Evolutionary conservation across 2,888 invertebrate genomes (phyloP).

Genomic region (Melipona bicolor): DNA sequence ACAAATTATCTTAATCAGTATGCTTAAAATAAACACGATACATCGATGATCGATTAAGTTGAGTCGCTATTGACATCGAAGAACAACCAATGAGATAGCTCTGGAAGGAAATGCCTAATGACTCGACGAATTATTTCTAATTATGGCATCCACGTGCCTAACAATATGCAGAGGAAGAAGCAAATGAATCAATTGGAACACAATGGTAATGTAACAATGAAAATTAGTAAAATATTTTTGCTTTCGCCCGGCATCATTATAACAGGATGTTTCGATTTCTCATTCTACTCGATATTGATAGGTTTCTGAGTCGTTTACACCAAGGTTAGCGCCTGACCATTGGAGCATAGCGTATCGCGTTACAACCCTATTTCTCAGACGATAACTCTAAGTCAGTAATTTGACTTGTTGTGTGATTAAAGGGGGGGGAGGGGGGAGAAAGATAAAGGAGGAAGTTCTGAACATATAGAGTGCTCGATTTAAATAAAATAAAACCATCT

Average conservation of each 20-base stretch:
- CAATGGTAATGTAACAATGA: background rate
- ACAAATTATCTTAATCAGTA: background rate
- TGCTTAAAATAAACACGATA: background rate
- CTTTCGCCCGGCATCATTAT: background rate
- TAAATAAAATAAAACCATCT: too few relatives aligned
- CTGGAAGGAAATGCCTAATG: background rate
- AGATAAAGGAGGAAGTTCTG: too few relatives aligned
- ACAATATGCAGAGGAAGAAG: background rate
- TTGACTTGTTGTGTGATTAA: too few relatives aligned
- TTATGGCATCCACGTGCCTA: background rate
- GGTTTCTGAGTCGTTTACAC: slow-evolving; percentile 57
- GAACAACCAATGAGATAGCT: background rate
- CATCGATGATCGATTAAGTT: background rate
- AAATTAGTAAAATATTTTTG: background rate
- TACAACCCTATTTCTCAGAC: too few relatives aligned
- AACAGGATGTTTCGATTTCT: background rate
- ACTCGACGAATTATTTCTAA: background rate
- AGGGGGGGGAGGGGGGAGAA: too few relatives aligned
- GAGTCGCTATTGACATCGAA: background rate
- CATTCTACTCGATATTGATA: slow-evolving; percentile 27
- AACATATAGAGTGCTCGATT: too few relatives aligned
- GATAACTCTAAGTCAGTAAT: too few relatives aligned
- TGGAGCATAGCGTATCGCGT: background rate
- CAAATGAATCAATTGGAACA: background rate
- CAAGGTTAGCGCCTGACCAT: slow-evolving; percentile 35